Base-by-base conservation (phyloP, 2,797 vertebrate genomes). In the Sebastes taczanowskii region DNA sequence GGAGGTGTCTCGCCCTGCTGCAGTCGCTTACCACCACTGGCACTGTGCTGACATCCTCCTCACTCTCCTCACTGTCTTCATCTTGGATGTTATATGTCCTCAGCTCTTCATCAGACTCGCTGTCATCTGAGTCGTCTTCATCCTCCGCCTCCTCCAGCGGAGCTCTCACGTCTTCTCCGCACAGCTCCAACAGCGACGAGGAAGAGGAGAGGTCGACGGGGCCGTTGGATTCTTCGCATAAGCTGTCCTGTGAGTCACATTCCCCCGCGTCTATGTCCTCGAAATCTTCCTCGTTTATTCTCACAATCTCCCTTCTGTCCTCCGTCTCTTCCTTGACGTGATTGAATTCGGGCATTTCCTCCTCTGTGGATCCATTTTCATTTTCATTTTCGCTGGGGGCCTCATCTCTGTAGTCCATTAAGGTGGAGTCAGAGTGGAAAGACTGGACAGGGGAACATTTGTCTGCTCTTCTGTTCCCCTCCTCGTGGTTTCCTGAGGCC, bases 71-170 rank as follows among this genome's bases (percentile, higher is more conserved):
- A 53, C 98, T 98, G 2, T 97, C 97, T 30, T 98, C 98, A 90
- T 98, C 98, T 92, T 98, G 98, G 89, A 98, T 92, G 90, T 96
- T 98, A 94, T 99, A 98, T 87, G 97, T 97, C 84, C 97, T 94
- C 56, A 99, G 93, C 87, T 99, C 98, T 87, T 99, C 99, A 0
- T 99, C 99, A 0, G 97, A 99, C 86, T 99, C 98, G 0, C 98
- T 99, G 91, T 99, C 98, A 20, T 98, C 98, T 0, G 97, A 97
- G 86, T 98, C 97, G 2, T 99, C 98, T 52, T 98, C 97, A 22
- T 97, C 97, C 25, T 94, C 95, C 0, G 92, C 94, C 60, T 95
- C 95, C 29, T 95, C 95, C 25, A 96, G 93, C 0, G 96, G 95
- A 27, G 95, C 95, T 14, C 92, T 93, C 34, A 89, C 91, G 53